phyloP scores from a whole-genome alignment of 2,113 vertebrate genomes.

The Columba livia region DNA sequence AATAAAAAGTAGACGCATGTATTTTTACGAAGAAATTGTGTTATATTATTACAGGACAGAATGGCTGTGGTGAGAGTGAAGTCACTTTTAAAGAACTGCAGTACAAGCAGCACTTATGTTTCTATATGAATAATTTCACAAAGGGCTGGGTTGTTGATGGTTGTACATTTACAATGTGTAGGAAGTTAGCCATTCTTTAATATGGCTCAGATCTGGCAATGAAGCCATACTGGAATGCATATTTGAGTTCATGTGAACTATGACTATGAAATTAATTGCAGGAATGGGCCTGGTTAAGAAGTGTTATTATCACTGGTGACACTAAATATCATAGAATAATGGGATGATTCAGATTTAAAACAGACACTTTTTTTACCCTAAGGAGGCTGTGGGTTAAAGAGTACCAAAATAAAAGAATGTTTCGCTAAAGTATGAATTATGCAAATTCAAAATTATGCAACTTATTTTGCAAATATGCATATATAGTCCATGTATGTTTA shows the following conservation, averaged over 20 bases:
- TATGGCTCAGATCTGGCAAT: conserved; percentile 17
- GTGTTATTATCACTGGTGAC: conserved; percentile 12
- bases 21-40: neutral
- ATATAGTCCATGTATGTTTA: neutral
- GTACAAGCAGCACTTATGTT: neutral
- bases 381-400: neutral
- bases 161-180: neutral
- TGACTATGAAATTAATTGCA: conserved; percentile 43
- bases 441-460: neutral
- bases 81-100: neutral
- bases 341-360: conserved; percentile 7
- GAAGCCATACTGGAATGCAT: neutral
- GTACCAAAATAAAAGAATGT: neutral
- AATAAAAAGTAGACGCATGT: neutral
- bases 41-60: neutral
- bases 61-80: neutral
- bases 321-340: conserved; percentile 9
- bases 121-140: conserved; percentile 21
- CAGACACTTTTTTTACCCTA: neutral
- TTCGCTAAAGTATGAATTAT: neutral
- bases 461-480: neutral
- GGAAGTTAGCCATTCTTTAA: conserved; percentile 49
- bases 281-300: neutral
- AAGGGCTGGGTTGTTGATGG: neutral
- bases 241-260: conserved; percentile 17